Conservation (phyloP, 2,888 invertebrate genomes). For the Eupithecia insigniata region DNA sequence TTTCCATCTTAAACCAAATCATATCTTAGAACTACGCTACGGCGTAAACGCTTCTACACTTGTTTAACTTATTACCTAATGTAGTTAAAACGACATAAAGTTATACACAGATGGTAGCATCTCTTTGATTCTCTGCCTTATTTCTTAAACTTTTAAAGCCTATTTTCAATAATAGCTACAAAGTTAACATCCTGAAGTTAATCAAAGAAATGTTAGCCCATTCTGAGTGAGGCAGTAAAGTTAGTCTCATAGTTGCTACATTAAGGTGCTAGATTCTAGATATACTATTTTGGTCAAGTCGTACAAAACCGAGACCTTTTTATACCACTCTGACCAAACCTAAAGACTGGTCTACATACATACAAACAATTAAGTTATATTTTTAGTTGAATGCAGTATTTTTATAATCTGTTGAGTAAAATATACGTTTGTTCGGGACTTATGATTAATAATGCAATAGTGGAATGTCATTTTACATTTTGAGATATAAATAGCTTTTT, state of each 20-base stretch:
- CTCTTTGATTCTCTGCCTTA: slow-evolving; percentile 12
- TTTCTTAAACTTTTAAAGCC: neutral
- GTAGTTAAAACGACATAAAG: slow-evolving; percentile 9
- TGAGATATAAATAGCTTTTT: slow-evolving; percentile 71
- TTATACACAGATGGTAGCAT: slow-evolving; percentile 14
- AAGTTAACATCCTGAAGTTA: neutral
- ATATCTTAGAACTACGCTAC: slow-evolving; percentile 51
- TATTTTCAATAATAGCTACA: neutral
- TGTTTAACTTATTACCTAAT: slow-evolving; percentile 31
- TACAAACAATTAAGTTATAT: slow-evolving; percentile 27
- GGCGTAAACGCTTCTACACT: slow-evolving; percentile 41
- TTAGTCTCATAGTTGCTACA: slow-evolving; percentile 54
- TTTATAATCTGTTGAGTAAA: slow-evolving; percentile 27
- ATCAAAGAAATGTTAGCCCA: slow-evolving; percentile 21
- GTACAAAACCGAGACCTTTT: neutral
- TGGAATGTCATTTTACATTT: slow-evolving; percentile 79
- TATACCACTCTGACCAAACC: neutral
- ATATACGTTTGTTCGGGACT: slow-evolving; percentile 48
- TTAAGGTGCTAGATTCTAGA: slow-evolving; percentile 42
- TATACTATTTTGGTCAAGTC: neutral
- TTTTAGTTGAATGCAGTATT: slow-evolving; percentile 21
- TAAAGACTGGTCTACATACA: slow-evolving; percentile 33
- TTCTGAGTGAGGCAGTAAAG: slow-evolving; percentile 41
- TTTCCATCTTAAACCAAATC: slow-evolving; percentile 58
- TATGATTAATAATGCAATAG: slow-evolving; percentile 64